Evolutionary conservation across 23 tunicate species (phyloP).

Genomic region (Halocynthia aurantium): DNA sequence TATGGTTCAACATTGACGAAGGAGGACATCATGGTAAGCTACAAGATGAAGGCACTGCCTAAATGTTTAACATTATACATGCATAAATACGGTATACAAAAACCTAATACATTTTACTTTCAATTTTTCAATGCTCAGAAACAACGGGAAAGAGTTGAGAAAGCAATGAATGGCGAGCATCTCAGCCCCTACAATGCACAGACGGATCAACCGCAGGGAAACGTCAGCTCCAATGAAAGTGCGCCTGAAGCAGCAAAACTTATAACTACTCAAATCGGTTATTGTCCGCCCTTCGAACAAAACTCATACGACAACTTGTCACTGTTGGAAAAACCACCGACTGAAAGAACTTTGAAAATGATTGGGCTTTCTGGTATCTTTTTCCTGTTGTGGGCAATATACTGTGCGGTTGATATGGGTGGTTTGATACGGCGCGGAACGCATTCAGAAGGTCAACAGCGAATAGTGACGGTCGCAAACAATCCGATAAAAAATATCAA

Average conservation of each 20-base stretch:
- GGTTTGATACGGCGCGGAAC: too few relatives aligned
- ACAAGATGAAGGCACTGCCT: too few relatives aligned
- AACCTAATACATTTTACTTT: neutral
- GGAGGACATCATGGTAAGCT: slow-evolving; percentile 29
- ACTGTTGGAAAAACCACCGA: slow-evolving; percentile 5
- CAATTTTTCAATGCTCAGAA: neutral
- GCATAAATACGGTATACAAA: too few relatives aligned
- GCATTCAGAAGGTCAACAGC: too few relatives aligned
- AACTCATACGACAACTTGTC: neutral
- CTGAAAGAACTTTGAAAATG: slow-evolving; percentile 76
- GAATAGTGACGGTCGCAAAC: too few relatives aligned
- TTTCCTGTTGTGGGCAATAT: slow-evolving; percentile 62
- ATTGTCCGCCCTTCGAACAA: slow-evolving; percentile 13
- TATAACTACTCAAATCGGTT: slow-evolving; percentile 7
- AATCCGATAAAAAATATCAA: too few relatives aligned
- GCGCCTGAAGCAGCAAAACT: neutral
- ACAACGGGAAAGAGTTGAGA: slow-evolving; percentile 32
- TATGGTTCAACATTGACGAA: slow-evolving; percentile 69
- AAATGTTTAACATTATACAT: too few relatives aligned
- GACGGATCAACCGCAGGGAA: neutral
- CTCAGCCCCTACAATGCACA: slow-evolving; percentile 24
- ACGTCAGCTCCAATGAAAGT: neutral
- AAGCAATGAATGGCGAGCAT: slow-evolving; percentile 54
- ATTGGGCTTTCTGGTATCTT: slow-evolving; percentile 54
- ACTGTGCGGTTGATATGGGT: slow-evolving; percentile 48